phyloP scores from a whole-genome alignment of 92 coral and sea anemone genomes.

The Zoanthus solanderi region DNA sequence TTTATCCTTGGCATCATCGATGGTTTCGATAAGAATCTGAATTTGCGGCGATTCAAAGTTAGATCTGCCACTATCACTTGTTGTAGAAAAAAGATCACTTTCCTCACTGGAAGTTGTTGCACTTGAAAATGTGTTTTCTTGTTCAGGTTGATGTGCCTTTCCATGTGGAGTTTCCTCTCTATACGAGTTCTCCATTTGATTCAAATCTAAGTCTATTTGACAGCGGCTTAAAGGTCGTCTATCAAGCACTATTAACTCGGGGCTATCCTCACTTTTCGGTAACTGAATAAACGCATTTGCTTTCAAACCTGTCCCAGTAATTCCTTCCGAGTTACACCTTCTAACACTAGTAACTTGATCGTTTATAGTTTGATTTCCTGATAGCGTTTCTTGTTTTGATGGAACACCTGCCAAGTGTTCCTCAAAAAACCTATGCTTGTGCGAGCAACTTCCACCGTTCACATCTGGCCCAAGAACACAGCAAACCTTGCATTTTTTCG shows the following conservation, averaged over 20 bases:
- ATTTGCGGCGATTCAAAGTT: constrained; percentile 58
- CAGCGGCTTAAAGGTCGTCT: constrained; percentile 87
- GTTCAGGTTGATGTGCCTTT: background rate
- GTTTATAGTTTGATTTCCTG: background rate
- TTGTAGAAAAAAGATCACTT: background rate
- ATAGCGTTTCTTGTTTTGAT: background rate
- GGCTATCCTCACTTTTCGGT: constrained; percentile 3
- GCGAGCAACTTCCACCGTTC: constrained; percentile 34
- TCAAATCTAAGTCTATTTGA: constrained; percentile 75
- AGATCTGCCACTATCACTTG: constrained; percentile 25
- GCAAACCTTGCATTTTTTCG: constrained; percentile 38
- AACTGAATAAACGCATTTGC: constrained; percentile 6
- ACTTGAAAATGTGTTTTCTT: background rate
- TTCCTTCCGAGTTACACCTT: constrained; percentile 26
- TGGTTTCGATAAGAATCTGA: constrained; percentile 81
- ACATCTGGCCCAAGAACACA: constrained; percentile 26
- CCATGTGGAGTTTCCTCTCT: constrained; percentile 10
- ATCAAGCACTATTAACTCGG: background rate
- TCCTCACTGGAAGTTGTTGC: background rate
- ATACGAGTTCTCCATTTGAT: constrained; percentile 24
- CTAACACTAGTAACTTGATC: background rate
- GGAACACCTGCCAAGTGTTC: background rate
- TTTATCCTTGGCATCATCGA: constrained; percentile 79
- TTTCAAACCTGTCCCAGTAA: background rate
- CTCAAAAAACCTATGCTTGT: constrained; percentile 15